Base-by-base conservation (phyloP, 2,797 vertebrate genomes). In the Pseudotriccus pelzelni region DNA sequence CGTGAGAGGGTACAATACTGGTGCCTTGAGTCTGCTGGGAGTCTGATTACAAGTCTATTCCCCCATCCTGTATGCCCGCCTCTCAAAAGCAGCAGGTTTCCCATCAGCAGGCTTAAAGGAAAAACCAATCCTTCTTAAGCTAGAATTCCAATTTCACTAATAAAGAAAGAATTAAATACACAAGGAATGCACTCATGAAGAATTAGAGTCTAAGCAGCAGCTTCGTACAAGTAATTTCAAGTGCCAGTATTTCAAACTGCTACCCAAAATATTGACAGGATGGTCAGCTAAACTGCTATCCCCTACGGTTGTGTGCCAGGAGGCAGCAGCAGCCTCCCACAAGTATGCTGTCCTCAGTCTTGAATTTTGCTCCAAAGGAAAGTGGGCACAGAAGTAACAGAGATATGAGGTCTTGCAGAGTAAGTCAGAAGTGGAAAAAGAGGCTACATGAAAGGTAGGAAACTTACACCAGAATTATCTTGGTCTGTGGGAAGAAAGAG, bases 61-160 rank as follows among this genome's bases (percentile, higher is more conserved):
- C n/a, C 69, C 62, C 1, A 0, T 52, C 10, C 9, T 23, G 2
- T 14, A 17, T 28, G 27, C 15, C 9, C 32, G 21, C 2, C 12
- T 77, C 44, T 44, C 34, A 41, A 56, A 90, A 86, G 14, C 0
- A 36, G 7, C 4, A n/a, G n/a, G 5, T 41, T 77, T 74, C 70
- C 17, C 25, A 27, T 32, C 12, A 32, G 7, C 8, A 69, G 7
- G 2, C 69, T 3, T 37, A 83, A 85, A 74, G 30, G 5, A 72
- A 93, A 94, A 68, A 55, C 19, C 20, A 37, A 9, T 28, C 23
- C 22, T 76, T 68, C 32, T 53, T 75, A 60, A 74, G 2, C 58
- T 36, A 41, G 7, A 7, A 62, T 76, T 34, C 28, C 2, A 4
- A 67, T 89, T 83, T 84, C n/a, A n/a, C 7, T 44, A 41, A 55